Conservation (phyloP, 2,888 invertebrate species). For the Platycheirus albimanus region DNA sequence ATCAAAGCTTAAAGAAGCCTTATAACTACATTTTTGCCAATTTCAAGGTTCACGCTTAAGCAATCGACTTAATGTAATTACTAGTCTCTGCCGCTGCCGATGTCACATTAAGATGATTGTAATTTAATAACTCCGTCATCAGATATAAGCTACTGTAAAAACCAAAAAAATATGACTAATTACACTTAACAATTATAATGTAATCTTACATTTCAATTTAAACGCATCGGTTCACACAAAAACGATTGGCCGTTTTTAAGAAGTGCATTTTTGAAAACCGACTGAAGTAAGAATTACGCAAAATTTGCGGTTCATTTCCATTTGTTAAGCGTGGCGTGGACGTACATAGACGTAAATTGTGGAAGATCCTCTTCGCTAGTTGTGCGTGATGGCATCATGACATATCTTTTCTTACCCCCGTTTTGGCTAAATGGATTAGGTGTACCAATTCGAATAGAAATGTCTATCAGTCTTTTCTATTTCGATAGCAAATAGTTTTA, state of each 20-base stretch:
- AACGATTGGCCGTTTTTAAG: not conserved
- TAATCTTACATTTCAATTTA: constrained; percentile 32
- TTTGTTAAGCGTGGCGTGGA: not conserved
- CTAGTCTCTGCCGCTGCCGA: not conserved
- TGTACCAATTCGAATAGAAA: too few relatives aligned
- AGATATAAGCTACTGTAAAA: constrained; percentile 19
- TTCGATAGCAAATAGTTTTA: not conserved
- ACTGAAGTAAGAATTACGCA: constrained; percentile 35
- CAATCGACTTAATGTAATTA: not conserved
- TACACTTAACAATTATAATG: constrained; percentile 44
- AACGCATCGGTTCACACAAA: constrained; percentile 49
- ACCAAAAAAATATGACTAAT: constrained; percentile 26
- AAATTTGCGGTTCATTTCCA: constrained; percentile 53
- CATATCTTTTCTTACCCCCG: not conserved
- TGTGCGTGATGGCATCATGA: constrained; percentile 31
- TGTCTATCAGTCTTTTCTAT: not conserved
- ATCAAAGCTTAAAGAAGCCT: not conserved
- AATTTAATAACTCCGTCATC: constrained; percentile 9
- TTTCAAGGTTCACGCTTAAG: not conserved
- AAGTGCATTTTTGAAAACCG: constrained; percentile 9
- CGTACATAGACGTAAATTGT: constrained; percentile 1
- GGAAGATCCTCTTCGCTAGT: constrained; percentile 16
- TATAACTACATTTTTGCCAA: not conserved
- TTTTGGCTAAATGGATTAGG: not conserved
- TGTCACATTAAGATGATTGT: not conserved